These are phyloP conservation scores for Psettodes erumei DNA, from an alignment of 2,113 vertebrate species.

Conservation along the genomic window DNA sequence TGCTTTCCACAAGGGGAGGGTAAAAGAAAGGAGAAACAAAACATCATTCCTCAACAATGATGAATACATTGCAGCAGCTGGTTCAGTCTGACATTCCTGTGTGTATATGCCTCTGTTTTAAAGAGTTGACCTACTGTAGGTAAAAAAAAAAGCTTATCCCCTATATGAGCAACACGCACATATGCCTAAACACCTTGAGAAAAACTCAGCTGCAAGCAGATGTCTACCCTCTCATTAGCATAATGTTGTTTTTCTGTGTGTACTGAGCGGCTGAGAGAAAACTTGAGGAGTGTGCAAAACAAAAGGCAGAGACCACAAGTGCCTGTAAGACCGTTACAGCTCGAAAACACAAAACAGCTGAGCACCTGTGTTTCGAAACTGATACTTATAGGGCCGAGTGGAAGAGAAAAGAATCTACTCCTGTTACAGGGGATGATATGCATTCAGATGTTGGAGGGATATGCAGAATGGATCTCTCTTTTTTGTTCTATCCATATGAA, in stretches of 20 bases:
- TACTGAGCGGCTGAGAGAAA: constrained; percentile 63
- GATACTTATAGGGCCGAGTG: constrained; percentile 64
- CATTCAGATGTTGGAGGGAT: constrained; percentile 59
- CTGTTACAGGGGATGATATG: constrained; percentile 47
- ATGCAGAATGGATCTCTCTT: constrained; percentile 25
- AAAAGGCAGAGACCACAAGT: constrained; percentile 82
- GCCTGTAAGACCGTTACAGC: constrained; percentile 80
- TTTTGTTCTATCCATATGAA: constrained; percentile 38
- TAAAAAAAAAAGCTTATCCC: constrained; percentile 31
- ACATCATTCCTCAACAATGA: constrained; percentile 12
- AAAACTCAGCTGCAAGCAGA: constrained; percentile 72
- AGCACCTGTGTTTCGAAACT: constrained; percentile 80
- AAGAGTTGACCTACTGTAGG: constrained; percentile 41
- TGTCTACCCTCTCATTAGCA: constrained; percentile 79
- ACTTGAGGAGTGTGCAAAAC: constrained; percentile 75
- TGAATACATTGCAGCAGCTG: constrained; percentile 10
- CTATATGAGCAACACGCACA: constrained; percentile 49
- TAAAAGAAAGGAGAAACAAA: constrained; percentile 30
- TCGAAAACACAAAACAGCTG: constrained; percentile 79
- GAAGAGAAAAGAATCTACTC: constrained; percentile 51
- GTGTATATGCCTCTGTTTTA: constrained; percentile 8
- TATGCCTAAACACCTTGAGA: constrained; percentile 43
- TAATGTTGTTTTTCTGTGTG: constrained; percentile 81
- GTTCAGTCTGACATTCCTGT: constrained; percentile 19
- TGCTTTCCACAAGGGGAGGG: constrained; percentile 16